These are phyloP conservation scores for Pterois miles DNA, from an alignment of 2,797 vertebrate genomes.

Conservation along the genomic window DNA sequence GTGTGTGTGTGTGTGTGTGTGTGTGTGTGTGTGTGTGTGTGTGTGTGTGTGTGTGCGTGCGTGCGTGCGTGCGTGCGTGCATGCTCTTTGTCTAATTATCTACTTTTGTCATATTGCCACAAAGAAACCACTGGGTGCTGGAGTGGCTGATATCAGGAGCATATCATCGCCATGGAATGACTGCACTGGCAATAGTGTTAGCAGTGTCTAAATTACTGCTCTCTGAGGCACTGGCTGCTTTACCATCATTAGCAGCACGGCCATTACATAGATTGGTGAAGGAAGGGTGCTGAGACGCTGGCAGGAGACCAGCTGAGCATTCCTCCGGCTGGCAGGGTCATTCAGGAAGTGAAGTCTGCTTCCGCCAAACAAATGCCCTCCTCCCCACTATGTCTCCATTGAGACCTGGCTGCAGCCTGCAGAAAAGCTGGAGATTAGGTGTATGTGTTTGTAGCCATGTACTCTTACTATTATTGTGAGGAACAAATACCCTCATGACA, in stretches of 20 bases:
- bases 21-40: too few species aligned
- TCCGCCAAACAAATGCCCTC: conserved; percentile 19
- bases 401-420: conserved; percentile 39
- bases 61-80: neutral
- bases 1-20: neutral
- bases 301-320: conserved; percentile 64
- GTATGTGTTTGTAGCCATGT: conserved; percentile 13
- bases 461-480: conserved; percentile 13
- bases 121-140: conserved; percentile 34
- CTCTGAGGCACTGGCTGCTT: conserved; percentile 65
- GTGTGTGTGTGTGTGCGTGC: neutral
- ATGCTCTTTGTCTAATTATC: conserved; percentile 49
- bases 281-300: conserved; percentile 66
- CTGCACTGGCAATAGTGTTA: conserved; percentile 45
- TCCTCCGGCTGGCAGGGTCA: conserved; percentile 64
- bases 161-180: conserved; percentile 45
- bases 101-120: conserved; percentile 53
- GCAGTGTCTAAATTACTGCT: conserved; percentile 64
- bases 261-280: conserved; percentile 75
- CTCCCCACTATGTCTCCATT: conserved; percentile 22
- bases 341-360: conserved; percentile 50
- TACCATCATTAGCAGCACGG: conserved; percentile 73
- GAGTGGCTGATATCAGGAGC: conserved; percentile 53
- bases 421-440: conserved; percentile 46
- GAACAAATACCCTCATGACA: conserved; percentile 7